Evolutionary conservation across 1,140 invertebrate genomes (phyloP).

Genomic region (Parasteatoda tepidariorum): DNA sequence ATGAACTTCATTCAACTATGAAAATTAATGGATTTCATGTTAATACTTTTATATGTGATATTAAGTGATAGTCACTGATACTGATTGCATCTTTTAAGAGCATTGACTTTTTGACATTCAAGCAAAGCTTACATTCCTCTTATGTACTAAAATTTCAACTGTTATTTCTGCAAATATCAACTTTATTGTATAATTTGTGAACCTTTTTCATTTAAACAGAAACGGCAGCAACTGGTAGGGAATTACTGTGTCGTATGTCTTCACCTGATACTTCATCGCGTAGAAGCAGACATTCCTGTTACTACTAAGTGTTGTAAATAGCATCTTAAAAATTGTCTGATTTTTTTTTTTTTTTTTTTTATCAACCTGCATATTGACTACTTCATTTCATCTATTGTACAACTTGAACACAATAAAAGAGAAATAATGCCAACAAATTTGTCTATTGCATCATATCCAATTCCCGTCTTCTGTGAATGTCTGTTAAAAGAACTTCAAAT

Average conservation of each 20-base stretch:
- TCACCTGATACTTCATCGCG: neutral
- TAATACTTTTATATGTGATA: too few species aligned
- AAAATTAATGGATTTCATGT: too few species aligned
- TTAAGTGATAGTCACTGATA: too few species aligned
- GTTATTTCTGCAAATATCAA: conserved; percentile 1
- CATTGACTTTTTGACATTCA: too few species aligned
- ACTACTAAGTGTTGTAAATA: neutral
- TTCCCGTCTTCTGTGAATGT: too few species aligned
- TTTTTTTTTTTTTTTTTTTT: neutral
- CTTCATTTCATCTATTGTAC: neutral
- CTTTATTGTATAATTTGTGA: neutral
- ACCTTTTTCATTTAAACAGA: conserved; percentile 4
- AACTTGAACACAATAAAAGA: neutral
- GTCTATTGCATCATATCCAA: neutral
- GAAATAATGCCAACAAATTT: neutral
- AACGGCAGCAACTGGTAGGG: neutral
- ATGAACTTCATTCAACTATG: too few species aligned
- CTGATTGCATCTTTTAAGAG: too few species aligned
- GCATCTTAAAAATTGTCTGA: neutral
- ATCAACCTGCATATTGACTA: too few species aligned
- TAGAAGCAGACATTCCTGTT: neutral
- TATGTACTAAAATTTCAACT: too few species aligned
- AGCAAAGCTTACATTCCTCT: too few species aligned
- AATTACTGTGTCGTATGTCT: neutral
- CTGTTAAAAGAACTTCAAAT: too few species aligned